Base-by-base conservation (phyloP, 2,113 vertebrate species). In the Rallus limicola region DNA sequence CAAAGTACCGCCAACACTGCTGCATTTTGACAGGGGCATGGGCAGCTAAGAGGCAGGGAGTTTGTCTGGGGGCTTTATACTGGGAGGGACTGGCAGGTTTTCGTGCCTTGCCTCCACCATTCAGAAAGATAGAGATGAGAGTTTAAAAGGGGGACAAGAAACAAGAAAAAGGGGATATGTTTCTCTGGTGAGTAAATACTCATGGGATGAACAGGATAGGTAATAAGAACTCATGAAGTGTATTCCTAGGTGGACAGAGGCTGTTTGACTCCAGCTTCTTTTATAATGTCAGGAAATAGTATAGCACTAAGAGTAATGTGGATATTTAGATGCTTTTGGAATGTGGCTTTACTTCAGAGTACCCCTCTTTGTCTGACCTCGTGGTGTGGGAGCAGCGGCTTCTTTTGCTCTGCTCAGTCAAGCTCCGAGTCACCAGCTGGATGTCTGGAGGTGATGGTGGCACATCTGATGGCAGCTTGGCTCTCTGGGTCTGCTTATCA, bases 181-280 rank as follows among this genome's bases (percentile, higher is more conserved):
- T 94, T 91, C 58, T 90, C 95, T 64, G 63, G 59, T 58, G 70
- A 86, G 81, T 94, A 81, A 96, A 69, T 92, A 79, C 82, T 53
- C 92, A 56, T 69, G 92, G 82, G 91, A 74, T 95, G 91, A 97
- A 94, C 88, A 96, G 72, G 91, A 77, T 82, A 25, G 9, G 36
- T 64, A 85, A 50, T 84, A 77, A 95, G 89, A 78, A 96, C 64
- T 86, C 40, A 24, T 83, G 85, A 86, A 95, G 44, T 11, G 2
- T 93, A 23, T 96, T 90, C 48, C 77, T 68, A 69, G 64, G 59
- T 84, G 82, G 70, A 91, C 2, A 5, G 92, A 11, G 9, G 44
- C 71, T 91, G 74, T 67, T 71, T 64, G 86, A 58, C 72, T n/a
- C 24, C n/a, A 21, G 26, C 55, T 88, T 70, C 38, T 76, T 86